Conservation (phyloP, 2,888 invertebrate species). For the Caenorhabditis drosophilae region DNA sequence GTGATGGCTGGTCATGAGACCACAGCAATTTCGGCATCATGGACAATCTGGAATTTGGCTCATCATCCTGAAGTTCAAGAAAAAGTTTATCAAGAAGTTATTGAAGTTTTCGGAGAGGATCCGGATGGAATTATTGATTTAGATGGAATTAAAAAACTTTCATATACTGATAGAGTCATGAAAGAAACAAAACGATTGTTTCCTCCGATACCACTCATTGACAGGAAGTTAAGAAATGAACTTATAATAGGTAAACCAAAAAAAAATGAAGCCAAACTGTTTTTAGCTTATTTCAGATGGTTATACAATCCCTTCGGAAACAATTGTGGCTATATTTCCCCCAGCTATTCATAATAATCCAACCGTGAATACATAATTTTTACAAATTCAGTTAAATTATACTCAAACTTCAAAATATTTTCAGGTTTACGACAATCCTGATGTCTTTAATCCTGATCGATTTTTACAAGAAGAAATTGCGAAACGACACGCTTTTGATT, state of each 20-base stretch:
- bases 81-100: conserved; percentile 46
- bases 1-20: conserved; percentile 73
- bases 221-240: conserved; percentile 66
- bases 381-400: neutral
- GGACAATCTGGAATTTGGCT: conserved; percentile 70
- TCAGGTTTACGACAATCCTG: conserved; percentile 61
- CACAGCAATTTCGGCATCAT: conserved; percentile 70
- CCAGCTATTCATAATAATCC: conserved; percentile 38
- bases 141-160: conserved; percentile 56
- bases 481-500: conserved; percentile 60
- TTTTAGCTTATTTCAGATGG: too few relatives aligned
- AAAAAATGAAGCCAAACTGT: too few relatives aligned
- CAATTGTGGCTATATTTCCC: conserved; percentile 30
- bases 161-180: conserved; percentile 59
- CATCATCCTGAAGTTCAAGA: conserved; percentile 69
- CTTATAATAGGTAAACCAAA: conserved; percentile 51
- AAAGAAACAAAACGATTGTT: conserved; percentile 62
- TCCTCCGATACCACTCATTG: conserved; percentile 61
- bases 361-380: neutral
- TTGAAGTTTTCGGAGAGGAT: conserved; percentile 47
- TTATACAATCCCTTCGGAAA: conserved; percentile 27
- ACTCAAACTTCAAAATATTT: neutral
- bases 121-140: conserved; percentile 61
- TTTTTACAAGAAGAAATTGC: conserved; percentile 69
- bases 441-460: conserved; percentile 71